Conservation (phyloP, 1,140 invertebrate genomes). For the Drosophila sucinea region DNA sequence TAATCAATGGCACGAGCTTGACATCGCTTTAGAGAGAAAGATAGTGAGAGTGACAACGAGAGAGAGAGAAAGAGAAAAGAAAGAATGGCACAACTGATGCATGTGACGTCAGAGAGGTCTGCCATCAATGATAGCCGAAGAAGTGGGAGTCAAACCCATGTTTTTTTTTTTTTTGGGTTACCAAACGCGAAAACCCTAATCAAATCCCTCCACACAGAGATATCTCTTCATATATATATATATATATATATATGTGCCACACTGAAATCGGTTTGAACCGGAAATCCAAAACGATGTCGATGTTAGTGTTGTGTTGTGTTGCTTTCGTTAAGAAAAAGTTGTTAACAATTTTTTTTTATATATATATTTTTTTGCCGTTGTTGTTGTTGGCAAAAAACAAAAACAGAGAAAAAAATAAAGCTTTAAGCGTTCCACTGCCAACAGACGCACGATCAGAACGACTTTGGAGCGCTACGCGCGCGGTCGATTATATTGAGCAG, state of each 20-base stretch:
- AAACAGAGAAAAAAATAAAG: slow-evolving; percentile 47
- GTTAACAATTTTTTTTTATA: slow-evolving; percentile 59
- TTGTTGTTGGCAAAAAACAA: slow-evolving; percentile 39
- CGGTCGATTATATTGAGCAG: slow-evolving; percentile 42
- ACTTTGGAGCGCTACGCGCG: slow-evolving; percentile 76
- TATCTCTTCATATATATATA: slow-evolving; percentile 1
- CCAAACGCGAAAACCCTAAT: slow-evolving; percentile 33
- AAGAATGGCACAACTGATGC: not conserved
- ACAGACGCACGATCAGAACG: slow-evolving; percentile 71
- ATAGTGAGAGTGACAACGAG: not conserved
- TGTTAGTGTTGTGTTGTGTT: slow-evolving; percentile 32
- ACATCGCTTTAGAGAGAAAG: not conserved
- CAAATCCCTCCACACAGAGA: slow-evolving; percentile 29
- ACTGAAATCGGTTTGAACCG: slow-evolving; percentile 65
- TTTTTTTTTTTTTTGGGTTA: slow-evolving; percentile 17
- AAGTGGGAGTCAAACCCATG: slow-evolving; percentile 27
- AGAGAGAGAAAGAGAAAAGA: not conserved
- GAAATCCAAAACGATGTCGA: slow-evolving; percentile 47
- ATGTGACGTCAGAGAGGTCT: slow-evolving; percentile 59
- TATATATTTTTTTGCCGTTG: slow-evolving; percentile 7
- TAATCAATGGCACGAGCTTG: slow-evolving; percentile 71
- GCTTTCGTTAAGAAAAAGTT: slow-evolving; percentile 75
- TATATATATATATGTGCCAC: not conserved
- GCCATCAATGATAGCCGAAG: slow-evolving; percentile 32
- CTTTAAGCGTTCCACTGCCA: slow-evolving; percentile 67